Conservation (phyloP, 2,888 invertebrate genomes). For the Thymelicus acteon region DNA sequence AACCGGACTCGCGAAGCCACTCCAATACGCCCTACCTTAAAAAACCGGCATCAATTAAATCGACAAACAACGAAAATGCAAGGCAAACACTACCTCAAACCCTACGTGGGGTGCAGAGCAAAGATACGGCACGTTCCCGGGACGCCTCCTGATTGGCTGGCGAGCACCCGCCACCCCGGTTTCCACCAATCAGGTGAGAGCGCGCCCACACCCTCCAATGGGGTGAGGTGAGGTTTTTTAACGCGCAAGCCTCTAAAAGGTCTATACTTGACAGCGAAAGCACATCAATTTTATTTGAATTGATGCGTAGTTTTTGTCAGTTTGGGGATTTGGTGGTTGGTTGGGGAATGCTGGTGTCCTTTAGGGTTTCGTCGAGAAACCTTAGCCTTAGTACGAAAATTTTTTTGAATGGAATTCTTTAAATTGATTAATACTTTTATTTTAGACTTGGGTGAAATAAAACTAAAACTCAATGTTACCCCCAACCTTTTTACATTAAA, state of each 20-base stretch:
- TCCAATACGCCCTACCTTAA: slow-evolving; percentile 41
- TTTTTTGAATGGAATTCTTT: too few species aligned
- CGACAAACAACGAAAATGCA: slow-evolving; percentile 79
- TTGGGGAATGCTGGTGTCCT: too few species aligned
- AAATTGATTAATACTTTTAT: too few species aligned
- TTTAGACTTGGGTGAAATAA: too few species aligned
- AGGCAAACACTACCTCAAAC: slow-evolving; percentile 76
- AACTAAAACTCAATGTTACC: too few species aligned
- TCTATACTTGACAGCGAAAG: slow-evolving; percentile 22
- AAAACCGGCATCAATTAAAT: slow-evolving; percentile 54
- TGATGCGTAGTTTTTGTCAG: slow-evolving; percentile 8
- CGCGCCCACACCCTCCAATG: slow-evolving; percentile 34
- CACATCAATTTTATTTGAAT: slow-evolving; percentile 26
- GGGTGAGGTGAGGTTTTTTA: slow-evolving; percentile 19
- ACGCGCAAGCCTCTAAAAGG: slow-evolving; percentile 21
- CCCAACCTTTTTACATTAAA: too few species aligned
- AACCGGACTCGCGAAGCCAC: slow-evolving; percentile 19
- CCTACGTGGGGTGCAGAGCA: slow-evolving; percentile 61
- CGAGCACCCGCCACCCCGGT: slow-evolving; percentile 53
- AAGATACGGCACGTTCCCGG: slow-evolving; percentile 74
- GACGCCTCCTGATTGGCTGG: slow-evolving; percentile 59
- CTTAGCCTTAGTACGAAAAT: too few species aligned
- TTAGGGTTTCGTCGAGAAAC: too few species aligned
- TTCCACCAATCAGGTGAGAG: slow-evolving; percentile 54
- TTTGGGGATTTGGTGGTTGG: slow-evolving; percentile 3